Evolutionary conservation across 92 coral and sea anemone genomes (phyloP).

Genomic region (Montipora capitata): DNA sequence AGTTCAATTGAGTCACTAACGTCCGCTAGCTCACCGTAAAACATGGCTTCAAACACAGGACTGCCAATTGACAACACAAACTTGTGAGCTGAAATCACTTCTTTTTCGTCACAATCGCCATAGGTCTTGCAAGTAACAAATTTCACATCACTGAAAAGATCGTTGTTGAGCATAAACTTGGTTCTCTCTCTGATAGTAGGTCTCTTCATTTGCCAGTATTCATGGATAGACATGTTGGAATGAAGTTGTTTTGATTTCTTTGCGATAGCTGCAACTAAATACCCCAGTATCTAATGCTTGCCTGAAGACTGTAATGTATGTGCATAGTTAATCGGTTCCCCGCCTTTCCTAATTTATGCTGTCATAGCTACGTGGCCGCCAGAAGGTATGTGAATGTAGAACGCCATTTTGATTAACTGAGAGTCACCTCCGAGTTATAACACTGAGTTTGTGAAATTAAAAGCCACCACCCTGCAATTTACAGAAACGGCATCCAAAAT

Average conservation of each 20-base stretch:
- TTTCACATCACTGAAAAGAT: slow-evolving; percentile 59
- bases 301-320: too few species aligned
- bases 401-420: too few species aligned
- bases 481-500: too few species aligned
- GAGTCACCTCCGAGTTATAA: too few species aligned
- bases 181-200: slow-evolving; percentile 73
- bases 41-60: slow-evolving; percentile 89
- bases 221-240: not conserved
- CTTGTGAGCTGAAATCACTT: slow-evolving; percentile 67
- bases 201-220: slow-evolving; percentile 77
- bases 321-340: too few species aligned
- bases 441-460: too few species aligned
- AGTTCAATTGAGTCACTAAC: slow-evolving; percentile 65
- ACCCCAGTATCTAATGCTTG: not conserved
- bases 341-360: too few species aligned
- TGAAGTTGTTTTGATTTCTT: not conserved
- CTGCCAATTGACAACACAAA: slow-evolving; percentile 64
- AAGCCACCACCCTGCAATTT: too few species aligned
- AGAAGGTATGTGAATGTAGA: too few species aligned
- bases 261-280: not conserved
- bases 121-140: slow-evolving; percentile 19
- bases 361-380: too few species aligned
- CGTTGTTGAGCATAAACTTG: slow-evolving; percentile 73
- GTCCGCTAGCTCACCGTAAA: slow-evolving; percentile 85
- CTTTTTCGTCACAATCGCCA: slow-evolving; percentile 37